A percentile compares a stretch with the other conserved stretches of the same genome.
Evolutionary conservation across 2,888 invertebrate genomes (phyloP).

Genomic region (Cactoblastis cactorum): DNA sequence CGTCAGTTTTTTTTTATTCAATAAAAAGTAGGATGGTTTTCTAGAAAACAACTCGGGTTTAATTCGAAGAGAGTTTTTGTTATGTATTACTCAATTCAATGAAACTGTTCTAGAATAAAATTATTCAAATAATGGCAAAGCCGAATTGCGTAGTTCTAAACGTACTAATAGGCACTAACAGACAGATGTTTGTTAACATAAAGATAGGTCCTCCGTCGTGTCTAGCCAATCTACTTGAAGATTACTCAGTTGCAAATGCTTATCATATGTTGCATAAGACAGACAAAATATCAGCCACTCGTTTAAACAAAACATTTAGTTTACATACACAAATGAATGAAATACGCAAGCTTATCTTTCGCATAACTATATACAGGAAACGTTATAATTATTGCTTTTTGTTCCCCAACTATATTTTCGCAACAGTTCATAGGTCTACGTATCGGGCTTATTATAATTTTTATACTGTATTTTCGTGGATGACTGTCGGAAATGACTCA

Average conservation of each 20-base stretch:
- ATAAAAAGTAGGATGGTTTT: no score
- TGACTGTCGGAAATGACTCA: not conserved
- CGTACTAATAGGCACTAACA: not conserved
- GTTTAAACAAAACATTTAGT: not conserved
- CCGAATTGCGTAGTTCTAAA: not conserved
- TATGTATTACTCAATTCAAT: no score
- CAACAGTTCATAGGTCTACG: constrained; percentile 36
- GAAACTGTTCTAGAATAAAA: not conserved
- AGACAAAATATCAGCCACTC: not conserved
- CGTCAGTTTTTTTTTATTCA: no score
- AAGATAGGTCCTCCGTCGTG: not conserved
- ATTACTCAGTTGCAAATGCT: not conserved
- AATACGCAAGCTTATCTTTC: constrained; percentile 16
- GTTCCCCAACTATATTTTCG: constrained; percentile 26
- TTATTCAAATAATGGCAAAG: not conserved
- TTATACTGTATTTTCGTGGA: not conserved
- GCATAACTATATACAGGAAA: constrained; percentile 30
- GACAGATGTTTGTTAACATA: not conserved
- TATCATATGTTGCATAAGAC: not conserved
- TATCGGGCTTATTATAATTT: constrained; percentile 27
- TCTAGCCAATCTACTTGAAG: not conserved
- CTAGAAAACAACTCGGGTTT: no score
- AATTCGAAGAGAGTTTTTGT: no score
- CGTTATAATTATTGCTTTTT: constrained; percentile 18
- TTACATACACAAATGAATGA: not conserved